Evolutionary conservation across 1,140 invertebrate genomes (phyloP).

Genomic region (Homalodisca vitripennis): DNA sequence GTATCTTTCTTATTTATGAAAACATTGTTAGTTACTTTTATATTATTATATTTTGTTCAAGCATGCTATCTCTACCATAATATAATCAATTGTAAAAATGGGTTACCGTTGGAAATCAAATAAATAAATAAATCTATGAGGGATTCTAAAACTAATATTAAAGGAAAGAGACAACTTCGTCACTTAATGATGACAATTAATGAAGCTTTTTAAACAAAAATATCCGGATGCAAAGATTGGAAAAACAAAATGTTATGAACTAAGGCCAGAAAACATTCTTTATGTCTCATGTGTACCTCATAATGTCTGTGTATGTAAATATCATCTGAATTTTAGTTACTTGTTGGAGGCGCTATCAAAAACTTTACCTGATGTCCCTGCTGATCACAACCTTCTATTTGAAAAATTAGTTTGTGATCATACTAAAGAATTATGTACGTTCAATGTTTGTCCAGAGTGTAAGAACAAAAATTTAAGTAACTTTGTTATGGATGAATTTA

Average conservation of each 20-base stretch:
- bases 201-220: constrained; percentile 1
- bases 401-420: background rate
- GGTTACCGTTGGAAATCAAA: too few species aligned
- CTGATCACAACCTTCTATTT: constrained; percentile 6
- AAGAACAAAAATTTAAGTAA: constrained; percentile 19
- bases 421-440: constrained; percentile 17
- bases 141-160: background rate
- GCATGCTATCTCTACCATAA: too few species aligned
- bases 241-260: background rate
- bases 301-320: constrained; percentile 18
- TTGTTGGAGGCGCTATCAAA: background rate
- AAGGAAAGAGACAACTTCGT: constrained; percentile 5
- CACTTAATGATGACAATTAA: constrained; percentile 6
- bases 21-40: too few species aligned
- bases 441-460: background rate
- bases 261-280: constrained; percentile 17
- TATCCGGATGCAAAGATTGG: constrained; percentile 12
- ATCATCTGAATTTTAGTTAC: constrained; percentile 15
- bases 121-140: constrained; percentile 9
- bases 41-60: too few species aligned
- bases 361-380: constrained; percentile 10
- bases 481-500: background rate
- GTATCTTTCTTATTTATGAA: too few species aligned
- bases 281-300: constrained; percentile 10
- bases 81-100: too few species aligned